Evolutionary conservation across 2,888 invertebrate species (phyloP).

Genomic region (Mesochorus sp.): DNA sequence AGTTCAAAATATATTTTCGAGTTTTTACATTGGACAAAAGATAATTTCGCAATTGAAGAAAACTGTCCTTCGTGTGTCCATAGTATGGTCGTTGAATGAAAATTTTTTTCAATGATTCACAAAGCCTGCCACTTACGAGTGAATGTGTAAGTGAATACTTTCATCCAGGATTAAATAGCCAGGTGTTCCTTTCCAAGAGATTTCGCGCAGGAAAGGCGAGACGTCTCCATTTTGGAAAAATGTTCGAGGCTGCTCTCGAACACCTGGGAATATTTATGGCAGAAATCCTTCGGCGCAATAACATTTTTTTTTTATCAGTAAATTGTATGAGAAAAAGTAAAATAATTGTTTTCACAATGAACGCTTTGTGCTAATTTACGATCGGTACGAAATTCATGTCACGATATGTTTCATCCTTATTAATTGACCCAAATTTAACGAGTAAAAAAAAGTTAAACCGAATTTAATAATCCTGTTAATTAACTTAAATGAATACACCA

Average conservation of each 20-base stretch:
- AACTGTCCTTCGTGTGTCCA: no score
- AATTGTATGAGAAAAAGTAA: background rate
- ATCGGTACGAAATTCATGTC: no score
- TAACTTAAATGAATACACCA: background rate
- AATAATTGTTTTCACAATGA: background rate
- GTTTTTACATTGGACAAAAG: no score
- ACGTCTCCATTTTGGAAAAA: constrained; percentile 47
- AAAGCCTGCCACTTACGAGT: background rate
- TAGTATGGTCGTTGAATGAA: background rate
- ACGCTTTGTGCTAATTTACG: no score
- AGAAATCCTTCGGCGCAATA: constrained; percentile 16
- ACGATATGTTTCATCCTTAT: no score
- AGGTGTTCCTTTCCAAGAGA: constrained; percentile 53
- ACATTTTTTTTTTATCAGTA: background rate
- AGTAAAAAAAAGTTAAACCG: no score
- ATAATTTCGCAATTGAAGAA: background rate
- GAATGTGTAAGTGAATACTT: constrained; percentile 6
- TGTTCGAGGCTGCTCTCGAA: constrained; percentile 31
- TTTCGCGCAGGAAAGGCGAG: constrained; percentile 23
- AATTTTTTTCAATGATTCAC: constrained; percentile 44
- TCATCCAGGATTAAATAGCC: constrained; percentile 44
- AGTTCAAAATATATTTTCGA: no score
- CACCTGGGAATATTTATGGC: constrained; percentile 50
- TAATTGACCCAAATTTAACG: no score
- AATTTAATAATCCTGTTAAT: background rate